Evolutionary conservation across 2,797 vertebrate genomes (phyloP).

Genomic region (Xerus rutilus): DNA sequence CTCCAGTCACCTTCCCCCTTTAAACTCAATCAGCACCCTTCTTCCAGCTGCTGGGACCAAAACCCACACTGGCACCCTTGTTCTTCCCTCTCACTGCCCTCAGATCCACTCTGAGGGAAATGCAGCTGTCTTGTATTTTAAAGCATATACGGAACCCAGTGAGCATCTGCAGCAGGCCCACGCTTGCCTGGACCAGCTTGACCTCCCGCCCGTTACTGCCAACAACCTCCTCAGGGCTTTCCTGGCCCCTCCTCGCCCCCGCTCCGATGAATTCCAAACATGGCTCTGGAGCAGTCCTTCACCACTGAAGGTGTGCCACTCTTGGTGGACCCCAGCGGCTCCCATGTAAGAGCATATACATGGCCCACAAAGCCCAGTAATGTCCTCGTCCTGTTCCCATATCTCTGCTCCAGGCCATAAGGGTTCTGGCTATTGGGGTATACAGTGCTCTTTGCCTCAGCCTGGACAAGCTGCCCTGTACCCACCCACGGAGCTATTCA

Average conservation of each 20-base stretch:
- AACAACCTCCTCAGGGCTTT: not conserved
- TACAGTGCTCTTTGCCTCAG: not conserved
- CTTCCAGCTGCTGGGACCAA: not conserved
- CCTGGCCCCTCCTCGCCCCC: not conserved
- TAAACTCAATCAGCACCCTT: not conserved
- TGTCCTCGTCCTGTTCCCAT: accelerated
- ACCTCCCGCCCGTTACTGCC: not conserved
- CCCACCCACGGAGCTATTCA: no score
- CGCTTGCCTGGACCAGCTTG: no score
- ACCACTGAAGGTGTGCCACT: accelerated
- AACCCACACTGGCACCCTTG: accelerated
- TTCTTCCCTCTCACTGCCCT: not conserved
- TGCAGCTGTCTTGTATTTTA: not conserved
- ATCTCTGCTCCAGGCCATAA: not conserved
- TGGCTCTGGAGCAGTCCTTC: accelerated
- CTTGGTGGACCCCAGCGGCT: not conserved
- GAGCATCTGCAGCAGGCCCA: not conserved
- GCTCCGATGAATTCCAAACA: accelerated
- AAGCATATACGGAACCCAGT: not conserved
- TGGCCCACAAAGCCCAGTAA: accelerated
- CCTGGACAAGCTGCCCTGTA: not conserved
- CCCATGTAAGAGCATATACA: accelerated
- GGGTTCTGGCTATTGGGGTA: not conserved
- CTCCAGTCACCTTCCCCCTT: no score
- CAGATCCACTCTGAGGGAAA: not conserved